Conservation (phyloP, 37 sponge, comb jelly and placozoan genomes). For the Mnemiopsis leidyi region DNA sequence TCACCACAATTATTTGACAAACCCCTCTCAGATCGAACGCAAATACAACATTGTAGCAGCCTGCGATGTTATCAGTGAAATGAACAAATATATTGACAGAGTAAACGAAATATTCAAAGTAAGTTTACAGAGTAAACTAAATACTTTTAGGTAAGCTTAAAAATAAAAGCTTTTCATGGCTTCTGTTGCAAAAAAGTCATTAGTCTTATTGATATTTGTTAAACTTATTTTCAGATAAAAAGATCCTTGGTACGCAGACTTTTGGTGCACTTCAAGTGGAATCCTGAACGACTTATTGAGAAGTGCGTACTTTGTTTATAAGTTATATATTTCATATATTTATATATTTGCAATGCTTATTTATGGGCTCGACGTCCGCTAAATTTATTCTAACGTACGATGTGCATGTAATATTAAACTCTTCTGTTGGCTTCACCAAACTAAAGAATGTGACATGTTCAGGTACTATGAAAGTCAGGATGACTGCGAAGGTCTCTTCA, state of each 20-base stretch:
- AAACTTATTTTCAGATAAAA: conserved; percentile 7
- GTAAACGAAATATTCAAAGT: conserved; percentile 55
- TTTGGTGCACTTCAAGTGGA: conserved; percentile 36
- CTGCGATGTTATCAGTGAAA: neutral
- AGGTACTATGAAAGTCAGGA: conserved; percentile 33
- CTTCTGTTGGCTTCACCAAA: no score
- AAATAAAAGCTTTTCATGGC: neutral
- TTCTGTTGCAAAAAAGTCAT: no score
- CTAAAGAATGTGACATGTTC: neutral
- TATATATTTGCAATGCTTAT: no score
- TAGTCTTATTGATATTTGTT: neutral
- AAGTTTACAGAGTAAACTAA: no score
- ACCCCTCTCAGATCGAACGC: neutral
- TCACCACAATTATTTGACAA: no score
- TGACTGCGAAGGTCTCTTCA: neutral
- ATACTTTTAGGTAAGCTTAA: neutral
- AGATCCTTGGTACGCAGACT: conserved; percentile 4
- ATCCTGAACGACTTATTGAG: conserved; percentile 17
- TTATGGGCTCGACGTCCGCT: no score
- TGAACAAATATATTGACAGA: conserved; percentile 39
- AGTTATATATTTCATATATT: no score
- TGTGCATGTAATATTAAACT: no score
- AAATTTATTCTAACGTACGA: no score
- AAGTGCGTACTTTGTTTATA: neutral
- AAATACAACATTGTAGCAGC: neutral